A percentile compares a stretch with the other conserved stretches of the same genome.
Evolutionary conservation across 30 jellyfish, hydroid and myxozoan genomes (phyloP).

Genomic region (Catostylus mosaicus): DNA sequence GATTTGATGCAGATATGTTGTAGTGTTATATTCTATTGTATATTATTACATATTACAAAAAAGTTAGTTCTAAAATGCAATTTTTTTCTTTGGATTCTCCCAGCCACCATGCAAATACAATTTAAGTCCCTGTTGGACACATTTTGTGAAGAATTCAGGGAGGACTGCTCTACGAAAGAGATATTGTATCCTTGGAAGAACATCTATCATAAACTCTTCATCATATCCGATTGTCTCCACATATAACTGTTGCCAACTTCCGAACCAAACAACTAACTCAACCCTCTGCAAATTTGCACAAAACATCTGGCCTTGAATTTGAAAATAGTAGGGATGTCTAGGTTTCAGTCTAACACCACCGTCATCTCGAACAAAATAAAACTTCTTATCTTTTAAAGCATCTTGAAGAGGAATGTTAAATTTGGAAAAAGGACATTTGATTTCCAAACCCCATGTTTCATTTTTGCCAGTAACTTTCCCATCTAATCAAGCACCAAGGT

Average conservation of each 20-base stretch:
- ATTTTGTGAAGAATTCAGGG: constrained; percentile 37
- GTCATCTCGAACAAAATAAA: background rate
- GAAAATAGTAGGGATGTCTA: constrained; percentile 36
- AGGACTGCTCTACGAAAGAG: constrained; percentile 39
- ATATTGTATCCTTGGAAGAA: constrained; percentile 9
- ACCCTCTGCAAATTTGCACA: constrained; percentile 30
- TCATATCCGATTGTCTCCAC: constrained; percentile 26
- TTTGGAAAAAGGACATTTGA: constrained; percentile 56
- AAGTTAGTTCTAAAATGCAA: background rate
- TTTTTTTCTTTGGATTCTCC: constrained; percentile 1
- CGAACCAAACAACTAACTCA: constrained; percentile 51
- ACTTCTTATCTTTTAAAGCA: constrained; percentile 43
- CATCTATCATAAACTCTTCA: constrained; percentile 5
- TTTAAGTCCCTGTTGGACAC: constrained; percentile 11
- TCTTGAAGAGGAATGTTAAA: constrained; percentile 30
- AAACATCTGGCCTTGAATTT: constrained; percentile 59
- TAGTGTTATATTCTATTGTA: background rate
- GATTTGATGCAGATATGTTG: background rate
- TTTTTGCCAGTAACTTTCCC: constrained; percentile 22
- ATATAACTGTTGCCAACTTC: constrained; percentile 33
- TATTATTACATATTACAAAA: background rate
- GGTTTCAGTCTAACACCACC: constrained; percentile 18
- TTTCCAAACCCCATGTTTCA: constrained; percentile 51
- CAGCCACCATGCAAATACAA: constrained; percentile 24
- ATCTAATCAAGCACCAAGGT: constrained; percentile 59